These are phyloP conservation scores for Aramus guarauna DNA, from an alignment of 2,113 vertebrate genomes.

Conservation along the genomic window DNA sequence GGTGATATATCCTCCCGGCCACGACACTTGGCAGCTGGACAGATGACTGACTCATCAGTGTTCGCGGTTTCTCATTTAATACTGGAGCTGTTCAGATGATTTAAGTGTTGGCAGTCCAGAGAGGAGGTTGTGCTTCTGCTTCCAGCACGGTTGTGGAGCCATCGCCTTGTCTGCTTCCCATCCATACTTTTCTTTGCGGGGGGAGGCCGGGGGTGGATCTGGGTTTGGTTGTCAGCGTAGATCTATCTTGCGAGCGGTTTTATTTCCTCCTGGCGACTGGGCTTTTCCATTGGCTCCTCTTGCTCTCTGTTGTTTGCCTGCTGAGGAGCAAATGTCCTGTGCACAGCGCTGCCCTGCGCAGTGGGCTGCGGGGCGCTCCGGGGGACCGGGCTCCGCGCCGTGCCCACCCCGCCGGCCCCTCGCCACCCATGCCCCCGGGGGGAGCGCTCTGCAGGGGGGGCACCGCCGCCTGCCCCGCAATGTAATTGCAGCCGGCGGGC, in stretches of 20 bases:
- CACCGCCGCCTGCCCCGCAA: slow-evolving; percentile 47
- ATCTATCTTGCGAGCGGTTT: background rate
- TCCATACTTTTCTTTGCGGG: background rate
- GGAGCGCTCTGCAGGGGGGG: slow-evolving; percentile 27
- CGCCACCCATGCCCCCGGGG: slow-evolving; percentile 31
- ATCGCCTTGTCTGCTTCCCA: background rate
- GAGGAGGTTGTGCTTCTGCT: slow-evolving; percentile 1
- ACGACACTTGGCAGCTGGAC: slow-evolving; percentile 28
- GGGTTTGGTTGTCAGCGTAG: background rate
- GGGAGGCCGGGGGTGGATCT: background rate
- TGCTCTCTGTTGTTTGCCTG: background rate
- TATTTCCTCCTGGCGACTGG: background rate
- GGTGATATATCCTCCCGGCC: background rate
- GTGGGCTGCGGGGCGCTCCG: background rate
- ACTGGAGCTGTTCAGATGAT: background rate
- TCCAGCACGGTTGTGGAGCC: background rate
- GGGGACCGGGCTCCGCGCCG: background rate
- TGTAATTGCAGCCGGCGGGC: slow-evolving; percentile 9
- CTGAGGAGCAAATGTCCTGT: slow-evolving; percentile 26
- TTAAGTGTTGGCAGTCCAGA: background rate
- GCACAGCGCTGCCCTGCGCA: background rate
- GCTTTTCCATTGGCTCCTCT: slow-evolving; percentile 36
- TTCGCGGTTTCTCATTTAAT: slow-evolving; percentile 27
- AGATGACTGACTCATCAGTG: slow-evolving; percentile 33
- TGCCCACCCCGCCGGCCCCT: background rate